These are phyloP conservation scores for Bombus picipes DNA, from an alignment of 1,140 invertebrate genomes.

Conservation along the genomic window DNA sequence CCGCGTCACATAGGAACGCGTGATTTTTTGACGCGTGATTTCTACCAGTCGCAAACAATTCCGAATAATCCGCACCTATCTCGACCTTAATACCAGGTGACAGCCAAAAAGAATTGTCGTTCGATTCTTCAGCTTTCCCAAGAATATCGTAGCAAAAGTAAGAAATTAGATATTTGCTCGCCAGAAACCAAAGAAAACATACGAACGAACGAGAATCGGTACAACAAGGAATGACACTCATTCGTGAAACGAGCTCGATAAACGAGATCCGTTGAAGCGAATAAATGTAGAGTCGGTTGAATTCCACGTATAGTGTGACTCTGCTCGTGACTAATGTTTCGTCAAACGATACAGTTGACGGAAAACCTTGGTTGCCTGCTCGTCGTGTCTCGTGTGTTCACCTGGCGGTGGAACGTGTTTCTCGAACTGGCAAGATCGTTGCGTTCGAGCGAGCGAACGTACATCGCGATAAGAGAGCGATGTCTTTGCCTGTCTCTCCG, in stretches of 20 bases:
- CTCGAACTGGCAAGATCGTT: conserved; percentile 37
- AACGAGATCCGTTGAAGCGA: not conserved
- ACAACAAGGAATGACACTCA: no score
- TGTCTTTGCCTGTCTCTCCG: not conserved
- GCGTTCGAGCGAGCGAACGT: not conserved
- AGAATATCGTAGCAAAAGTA: not conserved
- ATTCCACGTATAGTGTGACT: conserved; percentile 44
- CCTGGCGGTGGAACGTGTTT: conserved; percentile 49
- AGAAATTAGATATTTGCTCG: no score
- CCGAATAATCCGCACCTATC: no score
- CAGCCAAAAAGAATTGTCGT: not conserved
- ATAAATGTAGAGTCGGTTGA: not conserved
- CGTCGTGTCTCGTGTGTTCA: conserved; percentile 45
- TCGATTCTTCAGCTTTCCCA: not conserved
- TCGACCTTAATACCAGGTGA: no score
- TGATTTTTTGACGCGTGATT: not conserved
- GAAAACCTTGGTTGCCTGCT: conserved; percentile 43
- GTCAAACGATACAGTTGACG: conserved; percentile 53
- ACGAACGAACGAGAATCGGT: no score
- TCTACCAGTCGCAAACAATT: no score
- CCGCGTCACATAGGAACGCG: not conserved
- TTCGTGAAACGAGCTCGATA: not conserved
- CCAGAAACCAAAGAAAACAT: not conserved
- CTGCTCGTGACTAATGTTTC: conserved; percentile 52
- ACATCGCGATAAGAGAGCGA: not conserved